phyloP scores from a whole-genome alignment of 2,888 invertebrate genomes.

The Griposia aprilina region DNA sequence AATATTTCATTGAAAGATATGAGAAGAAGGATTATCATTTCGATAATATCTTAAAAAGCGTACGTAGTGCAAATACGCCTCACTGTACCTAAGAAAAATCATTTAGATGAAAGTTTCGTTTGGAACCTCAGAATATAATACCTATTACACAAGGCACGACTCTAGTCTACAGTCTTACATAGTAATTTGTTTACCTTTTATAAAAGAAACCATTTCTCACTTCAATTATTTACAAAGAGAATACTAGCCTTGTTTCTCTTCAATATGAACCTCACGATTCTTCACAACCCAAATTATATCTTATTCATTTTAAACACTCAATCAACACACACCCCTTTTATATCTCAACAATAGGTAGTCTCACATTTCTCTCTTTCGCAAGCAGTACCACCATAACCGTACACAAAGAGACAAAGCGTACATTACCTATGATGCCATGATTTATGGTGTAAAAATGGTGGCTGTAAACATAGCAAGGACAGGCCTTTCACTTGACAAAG shows the following conservation, averaged over 20 bases:
- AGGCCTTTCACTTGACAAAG: constrained; percentile 63
- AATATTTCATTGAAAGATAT: too few species aligned
- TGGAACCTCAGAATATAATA: background rate
- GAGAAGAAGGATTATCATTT: too few species aligned
- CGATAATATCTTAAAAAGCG: too few species aligned
- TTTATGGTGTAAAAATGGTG: constrained; percentile 60
- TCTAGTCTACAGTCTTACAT: too few species aligned
- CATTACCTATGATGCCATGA: constrained; percentile 46
- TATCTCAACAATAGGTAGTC: background rate
- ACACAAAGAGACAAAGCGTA: constrained; percentile 43
- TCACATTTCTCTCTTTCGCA: constrained; percentile 27
- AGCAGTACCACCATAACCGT: background rate
- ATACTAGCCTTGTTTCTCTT: background rate
- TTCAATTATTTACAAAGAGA: background rate
- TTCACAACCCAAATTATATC: background rate
- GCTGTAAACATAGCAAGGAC: constrained; percentile 61
- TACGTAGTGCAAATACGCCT: too few species aligned
- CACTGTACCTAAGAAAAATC: too few species aligned
- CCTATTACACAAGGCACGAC: background rate
- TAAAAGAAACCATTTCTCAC: background rate
- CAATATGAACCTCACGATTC: constrained; percentile 21
- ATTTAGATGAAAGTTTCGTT: too few species aligned
- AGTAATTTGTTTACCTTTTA: background rate
- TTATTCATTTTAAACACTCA: background rate
- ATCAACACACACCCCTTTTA: constrained; percentile 3